Evolutionary conservation across 2,113 vertebrate genomes (phyloP), one percentile per base, ranked within the genome.

Genomic region (Thymallus thymallus): DNA sequence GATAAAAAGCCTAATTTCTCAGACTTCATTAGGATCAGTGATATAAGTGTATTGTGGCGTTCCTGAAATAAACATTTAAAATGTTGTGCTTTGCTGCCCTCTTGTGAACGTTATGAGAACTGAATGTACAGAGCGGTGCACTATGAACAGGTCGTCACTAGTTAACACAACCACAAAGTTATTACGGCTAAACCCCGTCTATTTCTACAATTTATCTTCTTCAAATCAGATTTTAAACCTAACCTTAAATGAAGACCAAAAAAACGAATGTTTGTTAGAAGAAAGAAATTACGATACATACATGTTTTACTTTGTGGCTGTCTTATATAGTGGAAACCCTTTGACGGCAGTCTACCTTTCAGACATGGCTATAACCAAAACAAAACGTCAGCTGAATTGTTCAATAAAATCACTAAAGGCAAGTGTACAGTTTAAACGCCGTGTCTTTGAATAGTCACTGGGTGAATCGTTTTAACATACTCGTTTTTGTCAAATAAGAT

Each of bases 331-430:
- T 10, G 7, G 35, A 41, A 41, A 41, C 35, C 35, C 35, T 12
- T 1, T 1, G 32, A 7, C 7, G 0, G 16, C 5, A 2, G 0
- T 5, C 12, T 5, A 41, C 35, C 35, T 41, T 61, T 55, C 5
- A 61, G 88, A 88, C 67, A 94, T 94, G 92, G 92, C 91, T 74
- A 90, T 74, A 90, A 91, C 41, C 69, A 68, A 61, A 81, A 87
- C 70, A 80, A 55, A 61, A 6, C 72, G 0, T 45, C 41, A 12
- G 1, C 16, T 2, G 64, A 67, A 3, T 35, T 3, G n/a, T n/a
- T n/a, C n/a, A n/a, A n/a, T n/a, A n/a, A n/a, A 91, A 77, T 45
- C 92, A 18, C 41, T 92, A 46, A 46, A 90, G 89, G 92, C 92
- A 41, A 69, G 51, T 26, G 24, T 46, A 3, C 23, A 10, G 14